Conservation (phyloP, 92 coral and sea anemone species). For the Palythoa grandis region DNA sequence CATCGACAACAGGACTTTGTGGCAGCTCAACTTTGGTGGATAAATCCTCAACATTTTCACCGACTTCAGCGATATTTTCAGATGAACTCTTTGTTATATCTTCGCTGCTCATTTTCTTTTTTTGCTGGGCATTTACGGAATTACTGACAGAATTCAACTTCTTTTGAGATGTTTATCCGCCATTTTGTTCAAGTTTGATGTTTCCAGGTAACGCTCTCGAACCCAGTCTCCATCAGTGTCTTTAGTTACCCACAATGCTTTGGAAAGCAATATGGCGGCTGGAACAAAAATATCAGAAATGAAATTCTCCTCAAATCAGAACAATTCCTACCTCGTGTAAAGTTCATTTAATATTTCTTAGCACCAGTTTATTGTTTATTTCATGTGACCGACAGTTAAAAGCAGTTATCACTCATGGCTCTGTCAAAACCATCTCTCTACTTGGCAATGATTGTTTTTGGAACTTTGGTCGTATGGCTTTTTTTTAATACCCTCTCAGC, state of each 20-base stretch:
- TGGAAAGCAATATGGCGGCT: constrained; percentile 30
- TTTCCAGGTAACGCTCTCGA: constrained; percentile 41
- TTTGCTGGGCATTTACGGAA: background rate
- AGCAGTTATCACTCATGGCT: background rate
- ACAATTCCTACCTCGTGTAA: background rate
- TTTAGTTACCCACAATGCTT: constrained; percentile 8
- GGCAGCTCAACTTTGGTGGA: background rate
- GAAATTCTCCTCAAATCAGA: too few relatives aligned
- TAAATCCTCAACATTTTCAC: background rate
- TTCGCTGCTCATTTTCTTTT: background rate
- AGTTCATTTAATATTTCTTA: background rate
- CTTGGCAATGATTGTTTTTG: background rate
- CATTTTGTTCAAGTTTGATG: constrained; percentile 32
- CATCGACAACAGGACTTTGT: background rate
- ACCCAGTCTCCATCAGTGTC: constrained; percentile 1
- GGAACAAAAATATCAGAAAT: background rate
- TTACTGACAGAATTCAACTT: background rate
- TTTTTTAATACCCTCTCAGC: background rate
- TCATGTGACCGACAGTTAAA: background rate
- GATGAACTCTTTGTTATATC: background rate
- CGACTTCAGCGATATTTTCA: background rate
- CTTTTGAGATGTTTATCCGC: constrained; percentile 23
- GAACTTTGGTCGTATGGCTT: background rate
- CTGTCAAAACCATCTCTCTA: background rate
- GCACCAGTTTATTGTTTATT: background rate